Conservation (phyloP, 2,888 invertebrate species). For the Gonocerus acuteangulatus region DNA sequence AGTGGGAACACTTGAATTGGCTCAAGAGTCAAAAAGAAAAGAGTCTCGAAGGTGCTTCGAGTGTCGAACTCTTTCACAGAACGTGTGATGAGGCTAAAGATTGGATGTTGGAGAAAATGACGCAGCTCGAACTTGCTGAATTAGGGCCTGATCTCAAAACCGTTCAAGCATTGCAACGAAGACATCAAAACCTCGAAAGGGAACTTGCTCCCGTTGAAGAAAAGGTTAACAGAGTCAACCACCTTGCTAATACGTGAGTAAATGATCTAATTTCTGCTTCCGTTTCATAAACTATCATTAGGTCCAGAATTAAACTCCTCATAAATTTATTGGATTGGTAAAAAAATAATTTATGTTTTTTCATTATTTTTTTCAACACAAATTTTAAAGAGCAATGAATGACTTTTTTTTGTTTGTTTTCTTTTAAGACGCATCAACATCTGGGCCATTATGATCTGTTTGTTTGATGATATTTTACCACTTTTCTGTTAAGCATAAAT, state of each 20-base stretch:
- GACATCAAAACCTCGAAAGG: conserved; percentile 87
- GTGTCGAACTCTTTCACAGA: conserved; percentile 90
- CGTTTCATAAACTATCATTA: too few species aligned
- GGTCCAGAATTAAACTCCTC: too few species aligned
- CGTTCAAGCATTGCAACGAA: conserved; percentile 80
- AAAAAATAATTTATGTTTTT: too few species aligned
- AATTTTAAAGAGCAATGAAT: too few species aligned
- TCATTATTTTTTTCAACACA: too few species aligned
- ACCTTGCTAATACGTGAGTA: conserved; percentile 74
- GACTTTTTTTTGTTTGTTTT: too few species aligned
- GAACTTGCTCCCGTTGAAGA: conserved; percentile 91
- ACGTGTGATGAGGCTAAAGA: conserved; percentile 94
- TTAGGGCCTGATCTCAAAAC: conserved; percentile 81
- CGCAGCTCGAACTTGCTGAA: conserved; percentile 70
- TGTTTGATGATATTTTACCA: too few species aligned
- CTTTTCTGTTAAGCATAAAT: too few species aligned
- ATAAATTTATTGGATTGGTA: too few species aligned
- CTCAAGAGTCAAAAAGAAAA: conserved; percentile 84
- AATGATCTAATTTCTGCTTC: too few species aligned
- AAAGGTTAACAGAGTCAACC: conserved; percentile 79
- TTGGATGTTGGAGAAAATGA: conserved; percentile 96
- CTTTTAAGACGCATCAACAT: too few species aligned
- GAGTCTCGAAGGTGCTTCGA: conserved; percentile 83
- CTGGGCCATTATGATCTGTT: too few species aligned
- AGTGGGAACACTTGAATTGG: conserved; percentile 80